phyloP scores from a whole-genome alignment of 2,113 vertebrate species.

The Dicerorhinus sumatrensis region DNA sequence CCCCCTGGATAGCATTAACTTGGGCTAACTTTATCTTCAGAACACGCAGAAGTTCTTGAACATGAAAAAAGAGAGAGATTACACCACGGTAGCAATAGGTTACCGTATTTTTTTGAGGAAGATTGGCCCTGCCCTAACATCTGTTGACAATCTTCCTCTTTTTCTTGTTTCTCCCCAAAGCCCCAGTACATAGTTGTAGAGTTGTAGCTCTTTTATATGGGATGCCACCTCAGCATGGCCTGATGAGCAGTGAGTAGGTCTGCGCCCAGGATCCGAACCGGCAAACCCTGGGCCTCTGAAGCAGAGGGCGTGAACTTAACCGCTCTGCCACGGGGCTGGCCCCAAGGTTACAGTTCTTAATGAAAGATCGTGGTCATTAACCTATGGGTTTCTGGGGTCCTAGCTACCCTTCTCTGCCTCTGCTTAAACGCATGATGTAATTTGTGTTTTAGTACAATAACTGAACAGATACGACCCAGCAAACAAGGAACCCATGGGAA shows the following conservation, averaged over 20 bases:
- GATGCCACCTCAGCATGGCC: too few relatives aligned
- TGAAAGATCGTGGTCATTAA: neutral
- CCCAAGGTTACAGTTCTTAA: slow-evolving; percentile 18
- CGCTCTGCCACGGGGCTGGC: too few relatives aligned
- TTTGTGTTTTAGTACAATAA: slow-evolving; percentile 58
- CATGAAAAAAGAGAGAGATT: neutral
- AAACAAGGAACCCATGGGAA: slow-evolving; percentile 67
- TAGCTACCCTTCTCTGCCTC: neutral
- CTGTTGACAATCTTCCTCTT: too few relatives aligned
- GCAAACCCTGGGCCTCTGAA: too few relatives aligned
- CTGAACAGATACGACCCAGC: slow-evolving; percentile 53
- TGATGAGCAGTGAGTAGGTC: too few relatives aligned
- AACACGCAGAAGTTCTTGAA: neutral
- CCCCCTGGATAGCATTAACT: neutral
- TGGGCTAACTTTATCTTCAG: slow-evolving; percentile 24
- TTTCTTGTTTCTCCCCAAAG: too few relatives aligned
- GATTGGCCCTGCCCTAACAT: too few relatives aligned
- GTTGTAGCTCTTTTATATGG: too few relatives aligned
- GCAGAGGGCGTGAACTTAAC: too few relatives aligned
- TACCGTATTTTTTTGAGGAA: neutral
- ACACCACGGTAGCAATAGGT: neutral
- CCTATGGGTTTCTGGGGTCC: neutral
- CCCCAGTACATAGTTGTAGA: too few relatives aligned
- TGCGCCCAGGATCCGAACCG: too few relatives aligned
- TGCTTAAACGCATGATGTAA: slow-evolving; percentile 7